phyloP scores from a whole-genome alignment of 2,113 vertebrate genomes.

The Benthochromis sp. region DNA sequence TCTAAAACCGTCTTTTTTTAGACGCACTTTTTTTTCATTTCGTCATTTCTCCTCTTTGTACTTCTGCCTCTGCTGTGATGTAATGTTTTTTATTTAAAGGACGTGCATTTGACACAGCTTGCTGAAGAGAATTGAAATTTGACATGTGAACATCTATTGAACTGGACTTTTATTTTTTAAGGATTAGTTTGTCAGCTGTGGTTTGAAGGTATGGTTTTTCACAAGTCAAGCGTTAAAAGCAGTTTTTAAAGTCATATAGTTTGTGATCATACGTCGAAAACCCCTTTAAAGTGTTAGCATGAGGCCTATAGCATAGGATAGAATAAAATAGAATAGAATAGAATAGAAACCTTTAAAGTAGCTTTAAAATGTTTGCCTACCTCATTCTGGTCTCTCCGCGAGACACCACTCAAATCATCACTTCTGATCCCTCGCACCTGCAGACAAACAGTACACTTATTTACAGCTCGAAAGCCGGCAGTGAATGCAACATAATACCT shows the following conservation, averaged over 20 bases:
- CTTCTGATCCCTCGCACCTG: conserved; percentile 49
- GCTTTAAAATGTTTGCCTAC: conserved; percentile 3
- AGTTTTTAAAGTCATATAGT: neutral
- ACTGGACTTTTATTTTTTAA: neutral
- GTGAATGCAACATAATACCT: neutral
- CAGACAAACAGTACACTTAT: neutral
- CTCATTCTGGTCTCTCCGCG: conserved; percentile 57
- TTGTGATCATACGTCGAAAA: neutral
- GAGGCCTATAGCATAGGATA: neutral
- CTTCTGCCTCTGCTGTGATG: neutral
- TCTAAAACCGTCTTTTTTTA: neutral
- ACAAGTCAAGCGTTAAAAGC: neutral
- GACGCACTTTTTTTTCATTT: fast-evolving
- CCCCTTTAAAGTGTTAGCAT: neutral
- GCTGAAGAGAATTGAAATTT: neutral
- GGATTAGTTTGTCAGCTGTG: neutral
- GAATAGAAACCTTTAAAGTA: neutral
- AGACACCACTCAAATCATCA: conserved; percentile 35
- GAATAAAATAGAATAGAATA: neutral
- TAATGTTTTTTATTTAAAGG: neutral
- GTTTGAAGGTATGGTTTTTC: neutral
- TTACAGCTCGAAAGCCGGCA: neutral
- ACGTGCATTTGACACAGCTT: neutral
- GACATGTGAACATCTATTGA: neutral
- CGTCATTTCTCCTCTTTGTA: neutral